Conservation (phyloP, 2,797 vertebrate species). For the Eptatretus atami region DNA sequence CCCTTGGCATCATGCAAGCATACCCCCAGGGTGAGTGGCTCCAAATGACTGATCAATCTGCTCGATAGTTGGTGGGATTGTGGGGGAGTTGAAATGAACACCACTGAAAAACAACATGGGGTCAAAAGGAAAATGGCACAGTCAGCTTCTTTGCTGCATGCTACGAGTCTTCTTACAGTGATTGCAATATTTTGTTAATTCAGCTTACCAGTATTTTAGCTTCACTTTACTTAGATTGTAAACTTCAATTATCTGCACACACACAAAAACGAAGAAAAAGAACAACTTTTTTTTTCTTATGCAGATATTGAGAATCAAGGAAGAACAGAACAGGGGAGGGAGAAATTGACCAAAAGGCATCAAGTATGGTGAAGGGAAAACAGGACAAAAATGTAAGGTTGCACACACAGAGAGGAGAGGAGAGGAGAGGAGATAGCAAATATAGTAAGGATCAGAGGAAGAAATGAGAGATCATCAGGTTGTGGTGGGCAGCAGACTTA, state of each 20-base stretch:
- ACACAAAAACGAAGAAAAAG: no score
- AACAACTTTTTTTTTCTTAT: no score
- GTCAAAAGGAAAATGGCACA: not conserved
- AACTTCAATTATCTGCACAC: slow-evolving; percentile 68
- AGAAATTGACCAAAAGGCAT: no score
- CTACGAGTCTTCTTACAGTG: not conserved
- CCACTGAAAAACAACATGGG: slow-evolving; percentile 33
- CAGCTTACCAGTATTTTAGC: slow-evolving; percentile 94
- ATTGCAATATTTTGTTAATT: not conserved
- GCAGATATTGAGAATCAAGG: no score
- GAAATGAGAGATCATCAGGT: no score
- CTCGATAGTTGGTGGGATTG: slow-evolving; percentile 86
- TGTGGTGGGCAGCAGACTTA: no score
- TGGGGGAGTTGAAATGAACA: slow-evolving; percentile 96
- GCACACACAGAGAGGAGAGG: no score
- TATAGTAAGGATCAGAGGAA: no score
- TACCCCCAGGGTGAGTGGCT: slow-evolving; percentile 95
- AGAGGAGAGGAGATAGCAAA: no score
- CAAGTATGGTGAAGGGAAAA: no score
- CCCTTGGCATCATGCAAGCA: slow-evolving; percentile 7
- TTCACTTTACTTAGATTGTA: slow-evolving; percentile 98
- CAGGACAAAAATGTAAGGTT: no score
- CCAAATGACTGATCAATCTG: slow-evolving; percentile 98
- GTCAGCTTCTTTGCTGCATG: not conserved
- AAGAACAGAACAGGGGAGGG: no score